Conservation (phyloP, 23 tunicate genomes). For the Phallusia fumigata region DNA sequence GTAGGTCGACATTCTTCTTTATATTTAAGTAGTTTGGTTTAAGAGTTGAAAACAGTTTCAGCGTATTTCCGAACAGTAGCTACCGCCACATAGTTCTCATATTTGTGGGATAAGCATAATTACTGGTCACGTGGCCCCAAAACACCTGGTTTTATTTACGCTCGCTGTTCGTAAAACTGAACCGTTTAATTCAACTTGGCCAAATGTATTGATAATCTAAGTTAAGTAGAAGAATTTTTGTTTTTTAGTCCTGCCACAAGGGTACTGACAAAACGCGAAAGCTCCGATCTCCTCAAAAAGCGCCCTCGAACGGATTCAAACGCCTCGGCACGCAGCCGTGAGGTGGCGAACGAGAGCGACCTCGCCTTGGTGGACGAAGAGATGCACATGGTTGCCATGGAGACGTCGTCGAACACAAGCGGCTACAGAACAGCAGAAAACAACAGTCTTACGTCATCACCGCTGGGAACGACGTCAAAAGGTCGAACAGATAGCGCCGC, state of each 20-base stretch:
- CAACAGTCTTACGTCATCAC: constrained; percentile 34
- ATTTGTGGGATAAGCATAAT: too few relatives aligned
- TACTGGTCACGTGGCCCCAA: too few relatives aligned
- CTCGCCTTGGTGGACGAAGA: constrained; percentile 49
- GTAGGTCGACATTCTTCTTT: too few relatives aligned
- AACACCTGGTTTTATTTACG: too few relatives aligned
- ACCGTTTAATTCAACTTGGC: too few relatives aligned
- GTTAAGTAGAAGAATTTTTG: too few relatives aligned
- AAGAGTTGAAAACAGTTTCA: too few relatives aligned
- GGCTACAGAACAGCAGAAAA: constrained; percentile 62
- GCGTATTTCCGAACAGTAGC: too few relatives aligned
- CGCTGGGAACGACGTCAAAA: constrained; percentile 1
- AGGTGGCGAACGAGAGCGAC: constrained; percentile 13
- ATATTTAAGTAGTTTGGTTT: too few relatives aligned
- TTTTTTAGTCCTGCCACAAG: not conserved
- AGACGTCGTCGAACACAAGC: constrained; percentile 59
- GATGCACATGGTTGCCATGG: constrained; percentile 35
- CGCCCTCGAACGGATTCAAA: constrained; percentile 50
- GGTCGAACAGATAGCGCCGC: not conserved
- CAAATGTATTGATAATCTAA: too few relatives aligned
- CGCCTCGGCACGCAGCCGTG: not conserved
- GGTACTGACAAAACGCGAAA: constrained; percentile 21
- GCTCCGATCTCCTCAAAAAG: constrained; percentile 33
- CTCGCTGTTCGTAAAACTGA: too few relatives aligned
- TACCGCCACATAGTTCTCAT: too few relatives aligned